Conservation (phyloP, 2,797 vertebrate species). For the Huso huso region DNA sequence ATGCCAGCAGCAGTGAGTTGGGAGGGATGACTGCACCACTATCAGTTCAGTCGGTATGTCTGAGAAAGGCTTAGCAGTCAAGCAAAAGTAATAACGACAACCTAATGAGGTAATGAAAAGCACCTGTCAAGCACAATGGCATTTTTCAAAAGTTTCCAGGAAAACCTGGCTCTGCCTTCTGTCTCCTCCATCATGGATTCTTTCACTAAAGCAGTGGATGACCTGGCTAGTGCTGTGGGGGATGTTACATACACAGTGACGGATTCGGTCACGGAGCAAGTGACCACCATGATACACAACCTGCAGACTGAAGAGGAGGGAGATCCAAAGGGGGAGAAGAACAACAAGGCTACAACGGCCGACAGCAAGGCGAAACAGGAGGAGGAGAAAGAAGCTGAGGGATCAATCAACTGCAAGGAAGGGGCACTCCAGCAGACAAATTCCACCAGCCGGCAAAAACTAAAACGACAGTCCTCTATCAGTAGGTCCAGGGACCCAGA, state of each 20-base stretch:
- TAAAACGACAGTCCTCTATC: conserved; percentile 10
- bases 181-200: conserved; percentile 79
- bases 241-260: conserved; percentile 77
- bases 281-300: conserved; percentile 75
- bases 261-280: conserved; percentile 83
- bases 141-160: conserved; percentile 87
- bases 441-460: conserved; percentile 1
- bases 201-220: conserved; percentile 76
- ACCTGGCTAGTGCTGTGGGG: conserved; percentile 70
- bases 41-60: background rate
- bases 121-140: conserved; percentile 59
- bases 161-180: conserved; percentile 72
- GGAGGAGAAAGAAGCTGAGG: conserved; percentile 5
- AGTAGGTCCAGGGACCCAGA: background rate
- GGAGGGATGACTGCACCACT: background rate
- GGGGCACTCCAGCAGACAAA: conserved; percentile 8
- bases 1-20: conserved; percentile 8
- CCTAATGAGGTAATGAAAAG: background rate
- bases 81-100: background rate
- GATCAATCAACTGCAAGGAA: conserved; percentile 16
- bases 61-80: background rate
- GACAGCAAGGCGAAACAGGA: conserved; percentile 19
- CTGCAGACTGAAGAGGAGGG: conserved; percentile 54
- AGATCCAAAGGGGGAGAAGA: conserved; percentile 26
- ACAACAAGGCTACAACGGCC: conserved; percentile 21